These are phyloP conservation scores for Portevinia maculata DNA, from an alignment of 2,888 invertebrate genomes.

Conservation along the genomic window DNA sequence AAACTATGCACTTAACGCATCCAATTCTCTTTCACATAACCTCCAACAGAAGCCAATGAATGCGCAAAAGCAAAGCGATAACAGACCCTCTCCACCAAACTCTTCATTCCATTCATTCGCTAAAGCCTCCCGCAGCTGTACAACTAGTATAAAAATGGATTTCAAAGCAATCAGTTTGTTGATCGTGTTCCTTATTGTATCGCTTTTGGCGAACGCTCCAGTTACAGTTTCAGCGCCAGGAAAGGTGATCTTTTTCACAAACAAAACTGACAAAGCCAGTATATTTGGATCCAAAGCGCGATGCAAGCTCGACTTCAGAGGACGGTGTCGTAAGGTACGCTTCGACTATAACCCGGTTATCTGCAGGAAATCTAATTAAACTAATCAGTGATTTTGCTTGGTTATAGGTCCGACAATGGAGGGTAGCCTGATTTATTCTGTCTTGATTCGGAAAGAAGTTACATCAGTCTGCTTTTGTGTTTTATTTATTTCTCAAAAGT, in stretches of 20 bases:
- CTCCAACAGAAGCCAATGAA: neutral
- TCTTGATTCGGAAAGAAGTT: neutral
- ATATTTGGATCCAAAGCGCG: slow-evolving; percentile 14
- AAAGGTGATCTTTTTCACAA: slow-evolving; percentile 54
- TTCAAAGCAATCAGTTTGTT: slow-evolving; percentile 53
- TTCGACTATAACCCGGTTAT: neutral
- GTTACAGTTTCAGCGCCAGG: slow-evolving; percentile 40
- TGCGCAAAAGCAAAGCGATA: slow-evolving; percentile 39
- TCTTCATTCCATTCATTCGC: slow-evolving; percentile 10
- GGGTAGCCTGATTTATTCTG: slow-evolving; percentile 6
- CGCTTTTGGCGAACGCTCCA: slow-evolving; percentile 29
- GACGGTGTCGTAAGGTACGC: slow-evolving; percentile 55
- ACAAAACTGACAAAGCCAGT: slow-evolving; percentile 23
- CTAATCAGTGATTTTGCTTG: neutral
- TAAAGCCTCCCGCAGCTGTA: neutral
- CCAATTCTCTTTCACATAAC: neutral
- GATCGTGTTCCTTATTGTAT: slow-evolving; percentile 30
- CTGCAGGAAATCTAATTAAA: neutral
- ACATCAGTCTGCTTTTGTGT: slow-evolving; percentile 20
- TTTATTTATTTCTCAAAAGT: slow-evolving; percentile 11
- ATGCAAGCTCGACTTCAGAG: slow-evolving; percentile 50
- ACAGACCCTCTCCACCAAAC: neutral
- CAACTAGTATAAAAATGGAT: slow-evolving; percentile 56
- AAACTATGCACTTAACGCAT: slow-evolving; percentile 8
- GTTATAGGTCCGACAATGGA: slow-evolving; percentile 43